Conservation (phyloP, 2,113 vertebrate genomes). For the Numenius arquata region DNA sequence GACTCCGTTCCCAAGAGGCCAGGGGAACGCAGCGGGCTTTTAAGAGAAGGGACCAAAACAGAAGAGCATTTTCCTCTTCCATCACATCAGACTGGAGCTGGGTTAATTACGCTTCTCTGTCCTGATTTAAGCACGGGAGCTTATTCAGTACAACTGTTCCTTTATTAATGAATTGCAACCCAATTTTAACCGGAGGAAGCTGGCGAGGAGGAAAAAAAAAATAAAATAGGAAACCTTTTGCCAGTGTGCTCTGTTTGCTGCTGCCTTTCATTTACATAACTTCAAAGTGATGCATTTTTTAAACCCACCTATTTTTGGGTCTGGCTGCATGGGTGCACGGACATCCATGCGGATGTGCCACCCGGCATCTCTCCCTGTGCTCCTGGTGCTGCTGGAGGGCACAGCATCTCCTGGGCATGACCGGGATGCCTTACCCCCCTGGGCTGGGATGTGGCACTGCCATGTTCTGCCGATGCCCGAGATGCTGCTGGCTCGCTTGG, state of each 20-base stretch:
- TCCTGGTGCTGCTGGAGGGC: not conserved
- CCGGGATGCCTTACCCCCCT: not conserved
- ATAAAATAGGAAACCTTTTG: conserved; percentile 37
- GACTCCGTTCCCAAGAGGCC: conserved; percentile 23
- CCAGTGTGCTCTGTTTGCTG: conserved; percentile 8
- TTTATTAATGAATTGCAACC: conserved; percentile 69
- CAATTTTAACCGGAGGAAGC: conserved; percentile 56
- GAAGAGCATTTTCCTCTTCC: conserved; percentile 56
- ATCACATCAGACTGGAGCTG: conserved; percentile 54
- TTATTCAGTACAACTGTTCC: conserved; percentile 66
- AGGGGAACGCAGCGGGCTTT: conserved; percentile 12
- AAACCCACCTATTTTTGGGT: conserved; percentile 42
- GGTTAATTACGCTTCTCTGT: conserved; percentile 62
- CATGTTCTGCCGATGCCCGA: fast-evolving
- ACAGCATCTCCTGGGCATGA: not conserved
- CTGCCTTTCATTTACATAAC: conserved; percentile 56
- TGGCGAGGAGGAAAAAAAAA: not conserved
- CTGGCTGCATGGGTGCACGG: not conserved
- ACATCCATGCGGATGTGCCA: not conserved
- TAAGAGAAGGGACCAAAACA: conserved; percentile 62
- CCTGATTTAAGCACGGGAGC: conserved; percentile 62
- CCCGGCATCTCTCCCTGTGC: not conserved
- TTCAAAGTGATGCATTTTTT: conserved; percentile 56
- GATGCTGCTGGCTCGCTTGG: not conserved
- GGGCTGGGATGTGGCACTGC: not conserved